phyloP scores from a whole-genome alignment of 2,797 vertebrate species.

The Falco peregrinus region DNA sequence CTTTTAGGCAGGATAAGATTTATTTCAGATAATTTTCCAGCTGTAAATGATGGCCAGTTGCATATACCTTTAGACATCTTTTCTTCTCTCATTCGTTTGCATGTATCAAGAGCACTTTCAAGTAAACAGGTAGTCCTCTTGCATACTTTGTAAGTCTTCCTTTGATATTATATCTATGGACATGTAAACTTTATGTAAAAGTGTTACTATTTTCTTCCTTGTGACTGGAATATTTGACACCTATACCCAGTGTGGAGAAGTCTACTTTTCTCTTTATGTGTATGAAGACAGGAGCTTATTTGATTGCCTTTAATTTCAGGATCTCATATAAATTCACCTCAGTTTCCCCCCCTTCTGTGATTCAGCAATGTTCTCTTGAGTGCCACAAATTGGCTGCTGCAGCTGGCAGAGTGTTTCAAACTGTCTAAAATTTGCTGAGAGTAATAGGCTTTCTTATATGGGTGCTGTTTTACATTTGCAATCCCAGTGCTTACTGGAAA shows the following conservation, averaged over 20 bases:
- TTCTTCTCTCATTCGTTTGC: background rate
- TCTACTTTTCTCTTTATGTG: background rate
- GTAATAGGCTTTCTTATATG: background rate
- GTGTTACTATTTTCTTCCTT: background rate
- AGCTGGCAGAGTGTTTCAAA: constrained; percentile 30
- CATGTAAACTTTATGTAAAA: too few species aligned
- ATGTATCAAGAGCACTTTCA: background rate
- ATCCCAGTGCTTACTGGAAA: background rate
- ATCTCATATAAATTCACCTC: background rate
- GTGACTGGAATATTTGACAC: background rate
- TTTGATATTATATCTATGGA: too few species aligned
- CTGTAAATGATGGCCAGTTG: background rate
- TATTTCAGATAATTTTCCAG: background rate
- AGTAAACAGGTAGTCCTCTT: background rate
- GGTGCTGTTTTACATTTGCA: background rate
- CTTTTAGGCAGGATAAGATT: background rate
- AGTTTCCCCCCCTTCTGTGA: background rate
- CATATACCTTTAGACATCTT: background rate
- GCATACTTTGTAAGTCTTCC: background rate
- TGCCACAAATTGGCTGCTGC: constrained; percentile 22
- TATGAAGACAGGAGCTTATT: background rate
- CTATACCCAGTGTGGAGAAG: background rate
- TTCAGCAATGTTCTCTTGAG: constrained; percentile 10
- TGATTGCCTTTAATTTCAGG: background rate
- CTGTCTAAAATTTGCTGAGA: constrained; percentile 13